Evolutionary conservation across 2,888 invertebrate genomes (phyloP).

Genomic region (Ochropacha duplaris): DNA sequence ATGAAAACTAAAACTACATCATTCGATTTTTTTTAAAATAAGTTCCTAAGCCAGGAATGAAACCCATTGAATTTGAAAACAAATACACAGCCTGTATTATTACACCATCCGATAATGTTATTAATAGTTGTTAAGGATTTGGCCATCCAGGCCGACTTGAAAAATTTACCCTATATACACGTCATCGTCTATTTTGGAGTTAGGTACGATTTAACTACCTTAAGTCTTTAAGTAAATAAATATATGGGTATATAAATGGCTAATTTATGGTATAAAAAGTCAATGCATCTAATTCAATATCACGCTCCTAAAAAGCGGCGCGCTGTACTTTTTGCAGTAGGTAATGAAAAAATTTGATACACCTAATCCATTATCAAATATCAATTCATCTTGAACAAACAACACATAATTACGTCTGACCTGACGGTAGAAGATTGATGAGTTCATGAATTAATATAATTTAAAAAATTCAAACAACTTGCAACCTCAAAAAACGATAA

Average conservation of each 20-base stretch:
- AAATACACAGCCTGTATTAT: too few relatives aligned
- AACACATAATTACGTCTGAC: constrained; percentile 49
- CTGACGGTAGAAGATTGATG: constrained; percentile 59
- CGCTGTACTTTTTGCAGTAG: not conserved
- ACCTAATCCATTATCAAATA: constrained; percentile 31
- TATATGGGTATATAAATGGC: not conserved
- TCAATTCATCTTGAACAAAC: constrained; percentile 59
- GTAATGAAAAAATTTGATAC: constrained; percentile 5
- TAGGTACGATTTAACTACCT: not conserved
- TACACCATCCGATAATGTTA: too few relatives aligned
- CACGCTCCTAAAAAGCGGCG: not conserved
- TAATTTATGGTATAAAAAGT: not conserved
- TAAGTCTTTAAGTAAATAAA: not conserved
- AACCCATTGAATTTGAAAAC: too few relatives aligned
- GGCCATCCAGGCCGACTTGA: too few relatives aligned
- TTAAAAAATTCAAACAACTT: constrained; percentile 25
- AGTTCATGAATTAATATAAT: constrained; percentile 46
- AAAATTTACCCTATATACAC: too few relatives aligned
- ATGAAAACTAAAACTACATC: too few relatives aligned
- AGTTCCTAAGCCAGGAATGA: too few relatives aligned
- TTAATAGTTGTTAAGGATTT: too few relatives aligned
- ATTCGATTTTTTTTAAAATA: too few relatives aligned
- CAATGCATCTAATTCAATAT: constrained; percentile 6
- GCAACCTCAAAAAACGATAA: constrained; percentile 26
- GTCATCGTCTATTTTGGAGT: too few relatives aligned